Evolutionary conservation across 2,797 vertebrate species (phyloP).

Genomic region (Helarctos malayanus): DNA sequence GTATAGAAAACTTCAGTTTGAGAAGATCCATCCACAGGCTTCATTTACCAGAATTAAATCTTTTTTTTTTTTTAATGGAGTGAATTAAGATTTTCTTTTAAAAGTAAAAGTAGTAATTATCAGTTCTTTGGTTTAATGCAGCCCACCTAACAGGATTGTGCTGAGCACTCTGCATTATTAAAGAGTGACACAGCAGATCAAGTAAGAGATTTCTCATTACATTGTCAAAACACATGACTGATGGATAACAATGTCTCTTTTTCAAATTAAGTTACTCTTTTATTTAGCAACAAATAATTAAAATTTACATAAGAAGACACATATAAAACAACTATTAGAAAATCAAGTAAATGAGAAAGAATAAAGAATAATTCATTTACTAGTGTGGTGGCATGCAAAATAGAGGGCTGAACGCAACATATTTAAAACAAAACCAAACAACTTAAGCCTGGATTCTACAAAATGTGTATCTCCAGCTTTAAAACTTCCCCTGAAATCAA

Average conservation of each 20-base stretch:
- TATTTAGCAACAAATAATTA: conserved; percentile 69
- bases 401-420: neutral
- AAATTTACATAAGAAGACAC: conserved; percentile 63
- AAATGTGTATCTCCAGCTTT: neutral
- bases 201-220: conserved; percentile 57
- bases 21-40: neutral
- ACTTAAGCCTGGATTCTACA: neutral
- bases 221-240: conserved; percentile 58
- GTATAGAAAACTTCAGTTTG: neutral
- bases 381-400: neutral
- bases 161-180: neutral
- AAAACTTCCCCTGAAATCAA: neutral
- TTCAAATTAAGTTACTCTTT: conserved; percentile 74
- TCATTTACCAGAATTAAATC: neutral
- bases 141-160: neutral
- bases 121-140: neutral
- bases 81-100: conserved; percentile 40
- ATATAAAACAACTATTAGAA: conserved; percentile 61
- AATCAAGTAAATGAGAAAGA: conserved; percentile 40
- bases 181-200: conserved; percentile 18
- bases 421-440: neutral
- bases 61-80: neutral
- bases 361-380: conserved; percentile 29
- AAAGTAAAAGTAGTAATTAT: conserved; percentile 26
- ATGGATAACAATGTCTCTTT: conserved; percentile 42